Evolutionary conservation across 92 coral and sea anemone genomes (phyloP), one percentile per base, ranked within the genome.

Genomic region (Metridium senile): DNA sequence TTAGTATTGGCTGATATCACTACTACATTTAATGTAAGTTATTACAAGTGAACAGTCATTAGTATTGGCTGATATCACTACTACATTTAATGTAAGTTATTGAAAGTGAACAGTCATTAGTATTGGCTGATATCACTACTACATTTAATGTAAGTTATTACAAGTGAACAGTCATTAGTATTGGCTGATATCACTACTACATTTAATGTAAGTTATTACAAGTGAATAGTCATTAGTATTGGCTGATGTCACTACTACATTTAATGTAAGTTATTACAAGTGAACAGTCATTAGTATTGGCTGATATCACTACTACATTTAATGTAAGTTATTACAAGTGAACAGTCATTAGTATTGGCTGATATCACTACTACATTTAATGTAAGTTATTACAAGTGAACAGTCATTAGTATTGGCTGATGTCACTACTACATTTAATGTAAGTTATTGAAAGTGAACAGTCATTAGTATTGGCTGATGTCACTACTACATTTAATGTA

Each of bases 201-300:
- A 13, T 78, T 73, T 45, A 78, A 78, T 66, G 82, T 78, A 78
- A 49, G 82, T 67, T 9, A 20, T 23, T 43, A 11, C 7, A 62
- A 20, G 97, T 74, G 86, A 89, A 32, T 68, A 82, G 63, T 58
- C 91, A 65, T 73, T 89, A 4, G 64, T 94, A 16, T 31, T 58
- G 9, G 79, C 84, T 62, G 74, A 93, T 54, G 17, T 20, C 16
- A 49, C 78, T 19, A 76, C 28, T 11, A 54, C 47, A 13, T 78
- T 73, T 45, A 78, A 78, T 66, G 82, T 78, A 78, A 49, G 82
- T 67, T 9, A 20, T 23, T 43, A 11, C 7, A 62, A 20, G 97
- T 74, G 86, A 89, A 32, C 72, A 82, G 63, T 58, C 91, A 65
- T 73, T 89, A 4, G 64, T 94, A 16, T 31, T 58, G 9, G 79